These are phyloP conservation scores for Euleptes europaea DNA, from an alignment of 2,113 vertebrate genomes.

Conservation along the genomic window DNA sequence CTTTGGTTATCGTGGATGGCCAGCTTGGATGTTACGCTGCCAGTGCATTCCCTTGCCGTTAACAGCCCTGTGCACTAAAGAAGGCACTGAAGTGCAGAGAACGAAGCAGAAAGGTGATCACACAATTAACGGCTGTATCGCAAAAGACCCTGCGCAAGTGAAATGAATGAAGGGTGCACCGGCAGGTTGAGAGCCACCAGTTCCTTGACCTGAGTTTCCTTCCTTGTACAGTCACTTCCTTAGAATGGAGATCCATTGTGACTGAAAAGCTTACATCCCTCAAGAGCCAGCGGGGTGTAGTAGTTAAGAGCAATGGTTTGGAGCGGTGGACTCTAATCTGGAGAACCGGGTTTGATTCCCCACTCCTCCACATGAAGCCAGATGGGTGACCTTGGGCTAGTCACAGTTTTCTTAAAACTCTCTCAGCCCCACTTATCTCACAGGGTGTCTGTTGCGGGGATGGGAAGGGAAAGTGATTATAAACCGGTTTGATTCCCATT, in stretches of 20 bases:
- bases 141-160: not conserved
- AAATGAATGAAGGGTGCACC: not conserved
- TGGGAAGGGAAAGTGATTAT: too few species aligned
- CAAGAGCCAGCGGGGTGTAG: too few species aligned
- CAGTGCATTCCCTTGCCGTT: not conserved
- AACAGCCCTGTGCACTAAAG: not conserved
- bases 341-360: too few species aligned
- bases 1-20: constrained; percentile 12
- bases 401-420: too few species aligned
- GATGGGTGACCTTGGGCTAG: too few species aligned
- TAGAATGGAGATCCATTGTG: not conserved
- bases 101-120: not conserved
- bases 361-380: too few species aligned
- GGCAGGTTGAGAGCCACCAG: not conserved
- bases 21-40: constrained; percentile 2
- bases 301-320: too few species aligned
- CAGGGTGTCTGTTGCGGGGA: too few species aligned
- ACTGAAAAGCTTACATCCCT: not conserved
- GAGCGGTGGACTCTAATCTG: too few species aligned
- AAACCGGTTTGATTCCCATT: too few species aligned
- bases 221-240: not conserved
- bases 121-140: not conserved
- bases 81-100: not conserved
- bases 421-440: too few species aligned
- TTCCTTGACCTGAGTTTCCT: not conserved